Evolutionary conservation across 1,140 invertebrate species (phyloP), one percentile per base, ranked within the genome.

Genomic region (Sminthurides bifidus): DNA sequence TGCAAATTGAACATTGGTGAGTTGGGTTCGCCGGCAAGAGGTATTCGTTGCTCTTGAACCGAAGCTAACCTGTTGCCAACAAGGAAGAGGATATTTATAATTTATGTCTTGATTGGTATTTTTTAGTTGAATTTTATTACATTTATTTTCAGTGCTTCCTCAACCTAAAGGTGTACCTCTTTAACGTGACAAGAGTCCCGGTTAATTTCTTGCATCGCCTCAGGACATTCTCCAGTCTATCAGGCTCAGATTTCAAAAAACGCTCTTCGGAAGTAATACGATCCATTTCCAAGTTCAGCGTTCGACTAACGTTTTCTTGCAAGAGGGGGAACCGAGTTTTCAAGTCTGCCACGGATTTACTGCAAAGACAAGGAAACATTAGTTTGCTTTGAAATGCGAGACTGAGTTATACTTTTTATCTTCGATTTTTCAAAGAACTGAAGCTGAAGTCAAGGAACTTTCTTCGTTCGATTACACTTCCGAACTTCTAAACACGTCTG

Each of bases 181-280:
- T 96, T 21, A 98, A 74, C 44, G 92, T 96, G 40, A 95, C 92
- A 59, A 98, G 76, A 35, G 92, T 96, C 56, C 91, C 90, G 8
- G 92, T 96, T 14, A 98, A 73, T 70, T 96, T 95, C 74, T 96
- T 96, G 75, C 92, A 96, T 55, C 91, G 78, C 65, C 86, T 81
- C 49, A 96, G 72, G 38, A 89, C 87, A 61, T 82, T 85, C 68
- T 97, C 93, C 35, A 97, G 70, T 57, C 87, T 77, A 68, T 92
- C 88, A 0, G 92, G 92, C 70, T 96, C 91, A 69, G 95, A 90
- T 71, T 92, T 92, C 30, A 96, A 73, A 75, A 95, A 94, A 66
- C 79, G 94, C 76, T 96, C 91, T 75, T 96, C 91, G 27, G 82
- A 77, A 33, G 92, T 84, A 40, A 94, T 83, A 69, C 89, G 84